These are phyloP conservation scores for Ctenomys sociabilis DNA, from an alignment of 2,113 vertebrate genomes.

Conservation along the genomic window DNA sequence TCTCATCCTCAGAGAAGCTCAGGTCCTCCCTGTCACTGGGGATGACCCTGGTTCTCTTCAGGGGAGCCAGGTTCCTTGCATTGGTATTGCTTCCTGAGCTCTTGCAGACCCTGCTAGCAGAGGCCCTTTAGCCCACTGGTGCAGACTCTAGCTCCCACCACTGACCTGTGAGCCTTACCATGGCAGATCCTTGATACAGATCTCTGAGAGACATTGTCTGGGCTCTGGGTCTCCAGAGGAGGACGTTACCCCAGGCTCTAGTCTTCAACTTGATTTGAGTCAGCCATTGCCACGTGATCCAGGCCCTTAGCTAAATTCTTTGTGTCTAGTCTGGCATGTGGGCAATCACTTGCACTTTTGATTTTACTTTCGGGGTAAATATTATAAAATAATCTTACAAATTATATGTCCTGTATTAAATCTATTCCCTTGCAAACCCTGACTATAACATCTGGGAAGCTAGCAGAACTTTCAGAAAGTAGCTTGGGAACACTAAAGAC, in stretches of 20 bases:
- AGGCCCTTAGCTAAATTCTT: not conserved
- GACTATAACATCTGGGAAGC: slow-evolving; percentile 1
- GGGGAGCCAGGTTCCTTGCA: not conserved
- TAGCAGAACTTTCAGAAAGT: slow-evolving; percentile 49
- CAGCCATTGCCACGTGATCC: not conserved
- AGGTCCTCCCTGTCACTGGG: not conserved
- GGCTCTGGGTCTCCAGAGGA: not conserved
- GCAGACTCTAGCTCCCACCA: not conserved
- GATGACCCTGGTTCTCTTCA: not conserved
- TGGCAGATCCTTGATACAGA: not conserved
- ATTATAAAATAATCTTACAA: not conserved
- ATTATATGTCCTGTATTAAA: not conserved
- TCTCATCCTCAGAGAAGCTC: not conserved
- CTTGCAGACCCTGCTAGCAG: not conserved
- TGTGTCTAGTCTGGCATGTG: not conserved
- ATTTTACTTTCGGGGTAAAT: not conserved
- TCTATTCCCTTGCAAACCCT: not conserved
- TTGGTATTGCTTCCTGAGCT: not conserved
- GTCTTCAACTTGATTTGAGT: not conserved
- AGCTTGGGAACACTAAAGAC: slow-evolving; percentile 68
- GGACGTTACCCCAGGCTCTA: not conserved
- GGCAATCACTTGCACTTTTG: not conserved
- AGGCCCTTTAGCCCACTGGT: too few relatives aligned
- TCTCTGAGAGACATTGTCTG: not conserved
- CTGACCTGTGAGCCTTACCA: not conserved